Conservation (phyloP, 2,797 vertebrate species). For the Sebastes nivosus region DNA sequence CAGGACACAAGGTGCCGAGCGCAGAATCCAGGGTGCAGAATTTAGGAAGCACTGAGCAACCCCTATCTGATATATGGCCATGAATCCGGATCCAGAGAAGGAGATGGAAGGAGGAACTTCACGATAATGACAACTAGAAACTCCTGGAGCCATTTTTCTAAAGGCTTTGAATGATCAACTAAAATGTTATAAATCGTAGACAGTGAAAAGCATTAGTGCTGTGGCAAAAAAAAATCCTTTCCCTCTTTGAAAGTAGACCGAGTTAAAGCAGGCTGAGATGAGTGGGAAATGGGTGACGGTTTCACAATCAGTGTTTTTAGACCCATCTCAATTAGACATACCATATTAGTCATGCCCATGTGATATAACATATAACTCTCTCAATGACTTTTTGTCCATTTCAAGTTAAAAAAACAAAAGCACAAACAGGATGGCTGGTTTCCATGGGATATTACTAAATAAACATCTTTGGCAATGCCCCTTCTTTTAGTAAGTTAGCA, state of each 20-base stretch:
- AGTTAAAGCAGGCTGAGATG: not conserved
- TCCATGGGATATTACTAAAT: not conserved
- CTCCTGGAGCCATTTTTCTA: slow-evolving; percentile 58
- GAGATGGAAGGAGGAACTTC: slow-evolving; percentile 67
- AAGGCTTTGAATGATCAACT: not conserved
- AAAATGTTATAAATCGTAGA: not conserved
- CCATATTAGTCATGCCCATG: slow-evolving; percentile 56
- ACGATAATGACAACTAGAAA: slow-evolving; percentile 16
- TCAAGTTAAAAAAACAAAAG: not conserved
- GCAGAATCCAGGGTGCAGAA: slow-evolving; percentile 84
- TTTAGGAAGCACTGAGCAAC: slow-evolving; percentile 87
- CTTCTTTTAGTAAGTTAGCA: not conserved
- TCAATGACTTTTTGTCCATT: slow-evolving; percentile 21
- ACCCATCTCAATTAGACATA: slow-evolving; percentile 57
- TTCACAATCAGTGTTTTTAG: slow-evolving; percentile 33
- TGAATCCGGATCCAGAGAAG: slow-evolving; percentile 92
- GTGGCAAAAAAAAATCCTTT: not conserved
- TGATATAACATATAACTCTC: slow-evolving; percentile 29
- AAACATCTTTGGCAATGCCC: not conserved
- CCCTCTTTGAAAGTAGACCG: not conserved
- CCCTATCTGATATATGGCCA: slow-evolving; percentile 90
- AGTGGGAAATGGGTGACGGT: not conserved
- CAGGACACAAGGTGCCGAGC: slow-evolving; percentile 81
- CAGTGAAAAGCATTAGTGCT: not conserved
- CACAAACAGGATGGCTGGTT: not conserved